A percentile compares a stretch with the other conserved stretches of the same genome.
phyloP scores from a whole-genome alignment of 2,797 vertebrate species.

The Astyanax mexicanus region DNA sequence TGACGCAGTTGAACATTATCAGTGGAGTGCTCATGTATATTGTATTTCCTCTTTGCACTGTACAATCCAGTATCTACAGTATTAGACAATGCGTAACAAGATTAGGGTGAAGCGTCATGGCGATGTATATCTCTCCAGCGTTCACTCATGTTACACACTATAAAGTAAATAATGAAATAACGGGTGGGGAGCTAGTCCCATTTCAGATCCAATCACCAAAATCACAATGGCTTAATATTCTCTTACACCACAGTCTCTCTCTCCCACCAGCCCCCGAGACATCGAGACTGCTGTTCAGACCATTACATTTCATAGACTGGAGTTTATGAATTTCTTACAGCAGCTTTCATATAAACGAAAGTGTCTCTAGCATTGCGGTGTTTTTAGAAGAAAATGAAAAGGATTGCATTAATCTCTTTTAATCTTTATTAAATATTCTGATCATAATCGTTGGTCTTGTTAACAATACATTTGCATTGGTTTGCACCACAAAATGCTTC shows the following conservation, averaged over 20 bases:
- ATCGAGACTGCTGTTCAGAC: constrained; percentile 14
- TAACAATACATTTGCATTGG: not conserved
- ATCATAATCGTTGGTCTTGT: not conserved
- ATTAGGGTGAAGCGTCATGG: constrained; percentile 44
- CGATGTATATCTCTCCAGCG: constrained; percentile 24
- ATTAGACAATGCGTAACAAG: constrained; percentile 35
- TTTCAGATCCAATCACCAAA: constrained; percentile 44
- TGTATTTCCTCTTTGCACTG: constrained; percentile 35
- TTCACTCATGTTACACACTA: constrained; percentile 29
- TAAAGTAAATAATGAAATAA: constrained; percentile 41
- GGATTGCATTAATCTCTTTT: not conserved
- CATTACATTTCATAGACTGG: constrained; percentile 13
- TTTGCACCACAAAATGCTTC: not conserved
- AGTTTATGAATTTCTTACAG: constrained; percentile 17
- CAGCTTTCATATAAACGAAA: not conserved
- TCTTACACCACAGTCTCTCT: not conserved
- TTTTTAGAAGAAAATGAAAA: not conserved
- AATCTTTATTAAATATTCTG: not conserved
- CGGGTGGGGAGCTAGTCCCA: constrained; percentile 23
- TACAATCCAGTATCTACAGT: constrained; percentile 45
- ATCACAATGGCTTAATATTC: constrained; percentile 40
- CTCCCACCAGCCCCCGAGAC: constrained; percentile 28
- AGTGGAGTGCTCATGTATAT: constrained; percentile 21
- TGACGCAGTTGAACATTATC: constrained; percentile 9
- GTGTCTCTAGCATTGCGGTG: not conserved